Evolutionary conservation across 2,888 invertebrate genomes (phyloP), one percentile per base, ranked within the genome.

Genomic region (Achlya flavicornis): DNA sequence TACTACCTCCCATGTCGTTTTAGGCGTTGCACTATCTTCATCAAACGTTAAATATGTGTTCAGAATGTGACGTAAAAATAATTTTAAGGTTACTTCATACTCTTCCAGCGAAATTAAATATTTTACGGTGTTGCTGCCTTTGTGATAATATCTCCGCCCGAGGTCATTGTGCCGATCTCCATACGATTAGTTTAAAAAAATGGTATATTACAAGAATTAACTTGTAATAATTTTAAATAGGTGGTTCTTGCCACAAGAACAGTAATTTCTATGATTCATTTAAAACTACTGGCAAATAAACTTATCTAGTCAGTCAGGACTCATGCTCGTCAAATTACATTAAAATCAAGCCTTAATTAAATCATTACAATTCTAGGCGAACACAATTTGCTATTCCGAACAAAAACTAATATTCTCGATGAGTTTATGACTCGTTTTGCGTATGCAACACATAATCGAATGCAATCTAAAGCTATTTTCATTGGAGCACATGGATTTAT

Each of bases 91-190:
- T 79, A 75, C 77, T 74, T 81, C 74, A 75, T 78, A 65, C 70
- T 69, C 71, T 72, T 73, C 80, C 80, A 74, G 80, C 74, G 68
- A 81, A 83, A 86, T 79, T 83, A 77, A 71, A 65, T 82, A 75
- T 76, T 76, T 81, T 81, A 79, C 69, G 69, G 72, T 72, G 76
- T 77, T 75, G 77, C 77, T 69, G 64, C 63, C 79, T 81, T 87
- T 81, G 66, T 74, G 86, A 87, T 87, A 84, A 81, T 67, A 85
- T 87, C 87, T 59, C 81, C 77, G 82, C 69, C 63, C 19, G 75
- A 73, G 84, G 79, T 86, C 85, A 76, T 75, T 79, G 83, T 67
- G 73, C 81, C 73, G 72, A 76, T 80, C 71, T 76, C 69, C 67
- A 71, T 41, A 41, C 35, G 38, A 59, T 76, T 74, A 74, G 75